Evolutionary conservation across 1,140 invertebrate genomes (phyloP), one percentile per base, ranked within the genome.

Genomic region (Zophobas morio): DNA sequence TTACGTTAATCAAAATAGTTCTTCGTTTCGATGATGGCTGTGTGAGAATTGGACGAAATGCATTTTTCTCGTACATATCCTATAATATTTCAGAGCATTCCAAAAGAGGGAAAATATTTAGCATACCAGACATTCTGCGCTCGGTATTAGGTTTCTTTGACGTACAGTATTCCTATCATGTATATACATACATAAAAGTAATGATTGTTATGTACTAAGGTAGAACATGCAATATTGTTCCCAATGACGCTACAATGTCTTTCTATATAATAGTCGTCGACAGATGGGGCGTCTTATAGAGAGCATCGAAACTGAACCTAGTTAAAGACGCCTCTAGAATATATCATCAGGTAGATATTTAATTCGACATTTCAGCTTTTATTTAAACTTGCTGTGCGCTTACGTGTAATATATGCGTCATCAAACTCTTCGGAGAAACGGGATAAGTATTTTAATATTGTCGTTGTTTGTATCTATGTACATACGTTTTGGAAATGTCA

Each of bases 221-320:
- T 73, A 73, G 71, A 73, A 73, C 70, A 78, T 74, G 63, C 49
- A 79, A 73, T 71, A 71, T 70, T 79, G 71, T 79, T 79, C 71
- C 74, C 60, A 74, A 77, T 40, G 57, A 78, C 79, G 70, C 79
- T 80, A 80, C 79, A 78, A 73, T 78, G 79, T 80, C 79, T 80
- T 80, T 80, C 79, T 78, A 76, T 57, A 73, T 70, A 35, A 74
- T 79, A 79, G 72, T 70, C 46, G 70, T 77, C 66, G 71, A 46
- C 40, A 73, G 32, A 42, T 6, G 35, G 46, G 74, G 66, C 35
- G 34, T 46, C 36, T 76, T 20, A 5, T 8, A 66, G 6, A 66
- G 37, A 66, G 39, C 60, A 66, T 66, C 60, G 40, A 72, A 71
- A 42, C 34, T 77, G 36, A 76, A 40, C 4, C 37, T 71, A 20